These are phyloP conservation scores for Villa cingulata DNA, from an alignment of 2,888 invertebrate genomes.

Conservation along the genomic window DNA sequence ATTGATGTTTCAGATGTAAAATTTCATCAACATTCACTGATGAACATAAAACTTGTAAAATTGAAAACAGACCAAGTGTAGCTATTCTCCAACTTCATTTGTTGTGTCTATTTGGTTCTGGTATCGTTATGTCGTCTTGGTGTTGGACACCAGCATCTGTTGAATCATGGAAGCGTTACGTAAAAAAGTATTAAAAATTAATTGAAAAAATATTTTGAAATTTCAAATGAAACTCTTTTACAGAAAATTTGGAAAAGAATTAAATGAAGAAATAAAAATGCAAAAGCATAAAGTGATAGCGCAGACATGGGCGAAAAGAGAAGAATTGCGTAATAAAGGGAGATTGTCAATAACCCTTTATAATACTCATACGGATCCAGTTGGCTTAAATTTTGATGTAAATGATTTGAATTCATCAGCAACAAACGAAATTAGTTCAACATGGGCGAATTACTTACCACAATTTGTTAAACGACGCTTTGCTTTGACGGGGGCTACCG, in stretches of 20 bases:
- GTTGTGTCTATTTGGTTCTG: constrained; percentile 68
- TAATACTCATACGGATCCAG: constrained; percentile 80
- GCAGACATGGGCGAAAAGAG: constrained; percentile 76
- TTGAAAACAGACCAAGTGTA: constrained; percentile 62
- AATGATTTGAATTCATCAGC: constrained; percentile 52
- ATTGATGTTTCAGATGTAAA: constrained; percentile 27
- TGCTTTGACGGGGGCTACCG: constrained; percentile 50
- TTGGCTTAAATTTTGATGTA: constrained; percentile 58
- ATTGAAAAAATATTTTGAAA: not conserved
- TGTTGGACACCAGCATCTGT: constrained; percentile 80
- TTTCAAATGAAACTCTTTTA: not conserved
- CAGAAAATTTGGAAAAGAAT: constrained; percentile 59
- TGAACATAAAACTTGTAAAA: constrained; percentile 42
- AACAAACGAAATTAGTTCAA: constrained; percentile 75
- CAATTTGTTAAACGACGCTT: constrained; percentile 72
- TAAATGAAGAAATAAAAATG: constrained; percentile 55
- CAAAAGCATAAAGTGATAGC: constrained; percentile 85
- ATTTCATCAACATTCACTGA: constrained; percentile 28
- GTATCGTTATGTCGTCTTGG: constrained; percentile 85
- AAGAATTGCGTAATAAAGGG: constrained; percentile 70
- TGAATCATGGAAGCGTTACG: constrained; percentile 73
- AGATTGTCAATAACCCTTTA: constrained; percentile 76
- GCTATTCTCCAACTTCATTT: constrained; percentile 71
- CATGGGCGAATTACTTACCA: constrained; percentile 84
- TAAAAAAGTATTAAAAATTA: constrained; percentile 56